Conservation (phyloP, 2,888 invertebrate species). For the Dromius quadrimaculatus region DNA sequence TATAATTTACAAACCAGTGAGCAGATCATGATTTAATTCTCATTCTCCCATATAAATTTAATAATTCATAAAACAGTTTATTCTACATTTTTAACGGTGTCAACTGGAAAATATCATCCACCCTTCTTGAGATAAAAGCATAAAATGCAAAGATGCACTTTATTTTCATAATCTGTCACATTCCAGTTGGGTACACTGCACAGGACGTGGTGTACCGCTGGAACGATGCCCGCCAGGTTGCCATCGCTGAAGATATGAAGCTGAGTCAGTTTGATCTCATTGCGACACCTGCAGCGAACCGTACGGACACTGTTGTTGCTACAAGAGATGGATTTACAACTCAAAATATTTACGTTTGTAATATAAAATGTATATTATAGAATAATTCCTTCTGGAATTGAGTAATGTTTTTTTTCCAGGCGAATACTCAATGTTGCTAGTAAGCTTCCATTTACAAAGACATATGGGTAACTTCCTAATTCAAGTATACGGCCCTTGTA, state of each 20-base stretch:
- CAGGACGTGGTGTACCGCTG: conserved; percentile 80
- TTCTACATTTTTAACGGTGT: no score
- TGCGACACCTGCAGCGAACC: conserved; percentile 78
- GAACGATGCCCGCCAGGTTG: conserved; percentile 79
- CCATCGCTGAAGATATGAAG: conserved; percentile 85
- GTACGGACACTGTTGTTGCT: conserved; percentile 69
- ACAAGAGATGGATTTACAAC: conserved; percentile 7
- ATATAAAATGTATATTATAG: not conserved
- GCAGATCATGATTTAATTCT: no score
- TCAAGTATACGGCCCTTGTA: conserved; percentile 88
- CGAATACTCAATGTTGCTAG: conserved; percentile 78
- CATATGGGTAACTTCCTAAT: conserved; percentile 90
- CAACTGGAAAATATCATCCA: no score
- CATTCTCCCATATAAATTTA: no score
- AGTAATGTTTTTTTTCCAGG: conserved; percentile 65
- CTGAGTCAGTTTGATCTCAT: conserved; percentile 87
- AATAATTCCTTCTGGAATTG: no score
- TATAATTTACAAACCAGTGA: no score
- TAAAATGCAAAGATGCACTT: conserved; percentile 25
- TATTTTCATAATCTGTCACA: conserved; percentile 8
- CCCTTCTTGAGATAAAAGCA: conserved; percentile 5
- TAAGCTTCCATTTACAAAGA: conserved; percentile 81
- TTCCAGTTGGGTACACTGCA: conserved; percentile 79
- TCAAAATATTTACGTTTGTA: conserved; percentile 39
- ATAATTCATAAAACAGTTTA: no score